Evolutionary conservation across 2,113 vertebrate species (phyloP).

Genomic region (Thunnus thynnus): DNA sequence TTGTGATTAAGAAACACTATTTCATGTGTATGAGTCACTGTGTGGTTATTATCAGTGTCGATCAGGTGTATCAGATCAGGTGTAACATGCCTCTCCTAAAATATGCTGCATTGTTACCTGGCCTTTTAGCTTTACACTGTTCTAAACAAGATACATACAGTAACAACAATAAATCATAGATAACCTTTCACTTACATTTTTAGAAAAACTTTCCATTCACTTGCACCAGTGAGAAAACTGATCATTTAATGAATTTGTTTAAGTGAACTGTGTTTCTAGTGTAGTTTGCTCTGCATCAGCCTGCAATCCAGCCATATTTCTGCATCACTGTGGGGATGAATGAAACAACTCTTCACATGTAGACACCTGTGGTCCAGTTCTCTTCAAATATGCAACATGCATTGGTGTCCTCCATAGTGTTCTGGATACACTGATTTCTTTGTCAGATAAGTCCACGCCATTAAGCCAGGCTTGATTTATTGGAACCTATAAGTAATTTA

Average conservation of each 20-base stretch:
- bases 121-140: not conserved
- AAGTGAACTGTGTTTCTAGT: not conserved
- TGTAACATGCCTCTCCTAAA: not conserved
- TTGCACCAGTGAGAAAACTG: too few relatives aligned
- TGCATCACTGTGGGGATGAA: not conserved
- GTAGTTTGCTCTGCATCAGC: not conserved
- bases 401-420: not conserved
- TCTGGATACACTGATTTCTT: not conserved
- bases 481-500: constrained; percentile 24
- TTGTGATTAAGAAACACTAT: too few relatives aligned
- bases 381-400: constrained; percentile 2
- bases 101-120: not conserved
- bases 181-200: too few relatives aligned
- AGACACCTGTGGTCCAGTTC: not conserved
- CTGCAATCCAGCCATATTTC: too few relatives aligned
- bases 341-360: constrained; percentile 5
- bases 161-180: not conserved
- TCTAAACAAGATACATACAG: not conserved
- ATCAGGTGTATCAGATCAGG: not conserved
- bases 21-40: too few relatives aligned
- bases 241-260: too few relatives aligned
- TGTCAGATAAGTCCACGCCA: not conserved
- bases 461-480: constrained; percentile 8
- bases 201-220: too few relatives aligned
- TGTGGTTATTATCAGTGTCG: not conserved